These are phyloP conservation scores for Rallus crepitans DNA, from an alignment of 2,797 vertebrate genomes.

Conservation along the genomic window DNA sequence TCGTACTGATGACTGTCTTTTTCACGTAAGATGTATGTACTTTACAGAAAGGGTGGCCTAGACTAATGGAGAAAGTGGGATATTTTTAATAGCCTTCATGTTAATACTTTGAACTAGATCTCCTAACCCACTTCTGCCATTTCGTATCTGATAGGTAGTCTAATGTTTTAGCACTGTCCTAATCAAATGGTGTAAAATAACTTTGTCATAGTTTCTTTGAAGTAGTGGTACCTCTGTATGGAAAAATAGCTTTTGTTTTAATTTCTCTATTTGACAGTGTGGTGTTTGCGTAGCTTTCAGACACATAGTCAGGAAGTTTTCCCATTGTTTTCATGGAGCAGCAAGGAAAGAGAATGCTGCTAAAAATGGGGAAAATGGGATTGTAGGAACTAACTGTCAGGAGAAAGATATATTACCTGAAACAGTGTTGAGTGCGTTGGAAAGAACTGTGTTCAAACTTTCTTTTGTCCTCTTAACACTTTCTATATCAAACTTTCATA, in stretches of 20 bases:
- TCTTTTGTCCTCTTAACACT: background rate
- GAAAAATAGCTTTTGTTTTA: constrained; percentile 16
- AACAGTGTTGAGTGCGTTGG: background rate
- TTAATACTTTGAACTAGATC: background rate
- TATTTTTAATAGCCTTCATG: background rate
- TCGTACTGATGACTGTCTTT: background rate
- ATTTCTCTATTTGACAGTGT: background rate
- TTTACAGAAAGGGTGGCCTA: background rate
- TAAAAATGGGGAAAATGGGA: background rate
- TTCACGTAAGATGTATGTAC: background rate
- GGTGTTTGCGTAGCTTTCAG: background rate
- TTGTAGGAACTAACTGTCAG: background rate
- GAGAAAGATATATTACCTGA: background rate
- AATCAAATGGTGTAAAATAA: background rate
- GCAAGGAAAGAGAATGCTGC: background rate
- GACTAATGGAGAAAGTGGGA: background rate
- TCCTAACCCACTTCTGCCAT: background rate
- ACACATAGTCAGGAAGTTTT: background rate
- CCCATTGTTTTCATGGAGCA: background rate
- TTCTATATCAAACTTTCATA: background rate
- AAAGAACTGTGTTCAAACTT: background rate
- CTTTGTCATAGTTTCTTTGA: background rate
- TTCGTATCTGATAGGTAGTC: background rate
- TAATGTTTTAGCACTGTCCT: background rate
- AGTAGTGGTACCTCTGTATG: background rate